A percentile compares a stretch with the other conserved stretches of the same genome.
Conservation (phyloP, 2,113 vertebrate genomes). For the Andinoacara biseriatus region DNA sequence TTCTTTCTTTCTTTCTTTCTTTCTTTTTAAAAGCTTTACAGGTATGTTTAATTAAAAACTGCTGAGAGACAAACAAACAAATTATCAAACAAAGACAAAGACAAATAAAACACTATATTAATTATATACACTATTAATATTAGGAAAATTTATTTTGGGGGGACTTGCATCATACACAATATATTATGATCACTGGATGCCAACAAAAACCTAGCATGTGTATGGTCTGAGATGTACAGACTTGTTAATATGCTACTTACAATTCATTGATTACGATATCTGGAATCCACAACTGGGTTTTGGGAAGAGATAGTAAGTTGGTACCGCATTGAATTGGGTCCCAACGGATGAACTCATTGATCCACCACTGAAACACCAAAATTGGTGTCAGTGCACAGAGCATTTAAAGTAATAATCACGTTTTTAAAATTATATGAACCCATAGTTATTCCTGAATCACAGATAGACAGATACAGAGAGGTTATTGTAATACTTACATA, state of each 20-base stretch:
- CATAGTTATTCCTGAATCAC: not conserved
- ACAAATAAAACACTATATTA: not conserved
- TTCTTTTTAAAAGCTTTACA: no score
- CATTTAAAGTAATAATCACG: accelerated
- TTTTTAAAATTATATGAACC: not conserved
- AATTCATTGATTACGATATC: constrained; percentile 81
- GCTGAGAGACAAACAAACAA: not conserved
- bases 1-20: no score
- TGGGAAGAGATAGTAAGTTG: constrained; percentile 65
- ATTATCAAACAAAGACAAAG: not conserved
- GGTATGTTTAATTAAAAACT: not conserved
- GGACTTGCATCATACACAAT: not conserved
- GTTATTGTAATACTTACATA: constrained; percentile 54
- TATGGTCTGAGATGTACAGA: not conserved
- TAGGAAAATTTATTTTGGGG: not conserved
- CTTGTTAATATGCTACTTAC: constrained; percentile 62
- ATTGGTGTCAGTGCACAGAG: not conserved
- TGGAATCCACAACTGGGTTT: constrained; percentile 71
- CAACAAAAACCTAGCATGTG: not conserved
- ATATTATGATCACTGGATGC: not conserved
- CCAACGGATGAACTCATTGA: constrained; percentile 74
- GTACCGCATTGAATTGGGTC: constrained; percentile 72
- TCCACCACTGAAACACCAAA: constrained; percentile 66
- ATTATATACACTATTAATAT: no score
- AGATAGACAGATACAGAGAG: not conserved